Base-by-base conservation (phyloP, 2,888 invertebrate species). In the Entomobrya proxima region DNA sequence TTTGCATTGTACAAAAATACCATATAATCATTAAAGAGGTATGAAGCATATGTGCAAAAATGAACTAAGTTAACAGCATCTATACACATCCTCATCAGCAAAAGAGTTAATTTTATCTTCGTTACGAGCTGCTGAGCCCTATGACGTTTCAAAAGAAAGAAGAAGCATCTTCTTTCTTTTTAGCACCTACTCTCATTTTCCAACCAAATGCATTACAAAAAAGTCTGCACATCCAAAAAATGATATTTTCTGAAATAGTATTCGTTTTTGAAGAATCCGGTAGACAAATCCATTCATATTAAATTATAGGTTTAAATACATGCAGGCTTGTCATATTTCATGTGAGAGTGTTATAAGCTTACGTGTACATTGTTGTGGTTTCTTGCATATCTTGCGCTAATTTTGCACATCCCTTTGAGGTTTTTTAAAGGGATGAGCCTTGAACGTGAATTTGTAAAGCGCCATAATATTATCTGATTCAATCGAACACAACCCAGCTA, bases 401-500 rank as follows among this genome's bases (percentile, higher is more conserved):
- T 82, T 75, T 82, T 76, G 50, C 82, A 82, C 82, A 84, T 84
- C 84, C 67, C 84, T 84, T 77, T 84, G 84, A 84, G 84, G 84
- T 84, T 84, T 84, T n/a, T 78, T 55, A 21, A 83, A 72, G 72
- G 84, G 78, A 44, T 84, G 24, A 84, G 40, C 77, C 77, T 84
- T 84, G 69, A 84, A 76, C 77, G 47, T 82, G 75, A 75, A 61
- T 75, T 74, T 47, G 50, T 47, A 32, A 55, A 27, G 7, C 32
- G 52, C 37, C 55, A 24, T 9, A 13, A 55, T n/a, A 6, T 13
- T 6, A 52, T 11, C 30, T 52, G 52, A 50, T 18, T 5, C 21
- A 52, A 75, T 21, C 44, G 30, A 13, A 11, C 24, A 47, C 47
- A 72, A 11, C 4, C 27, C 15, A 11, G 15, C 7, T 40, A 7